Conservation (phyloP, 2,888 invertebrate genomes). For the Psylliodes chrysocephalus region DNA sequence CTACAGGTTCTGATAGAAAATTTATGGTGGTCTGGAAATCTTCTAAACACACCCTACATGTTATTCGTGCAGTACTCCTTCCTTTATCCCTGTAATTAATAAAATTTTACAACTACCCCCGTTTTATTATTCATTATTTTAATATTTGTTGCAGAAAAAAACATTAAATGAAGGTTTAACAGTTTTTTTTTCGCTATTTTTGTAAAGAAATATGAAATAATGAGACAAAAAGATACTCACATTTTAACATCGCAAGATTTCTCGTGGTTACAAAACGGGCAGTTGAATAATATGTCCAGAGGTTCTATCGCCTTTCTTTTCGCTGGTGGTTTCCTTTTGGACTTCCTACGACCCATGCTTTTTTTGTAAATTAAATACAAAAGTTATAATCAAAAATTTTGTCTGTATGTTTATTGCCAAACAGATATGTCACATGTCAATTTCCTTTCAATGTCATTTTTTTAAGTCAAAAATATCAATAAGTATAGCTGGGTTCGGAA, state of each 20-base stretch:
- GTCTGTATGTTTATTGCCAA: neutral
- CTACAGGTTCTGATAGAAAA: slow-evolving; percentile 95
- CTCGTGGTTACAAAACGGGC: slow-evolving; percentile 99
- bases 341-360: slow-evolving; percentile 98
- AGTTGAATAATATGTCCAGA: slow-evolving; percentile 95
- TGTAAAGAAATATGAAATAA: too few relatives aligned
- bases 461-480: too few relatives aligned
- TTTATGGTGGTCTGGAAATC: slow-evolving; percentile 97
- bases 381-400: neutral
- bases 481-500: too few relatives aligned
- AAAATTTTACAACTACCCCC: slow-evolving; percentile 2
- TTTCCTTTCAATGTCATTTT: neutral
- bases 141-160: too few relatives aligned
- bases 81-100: slow-evolving; percentile 88
- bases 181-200: too few relatives aligned
- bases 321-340: slow-evolving; percentile 96
- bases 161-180: too few relatives aligned
- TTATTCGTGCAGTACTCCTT: slow-evolving; percentile 92
- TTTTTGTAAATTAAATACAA: slow-evolving; percentile 5
- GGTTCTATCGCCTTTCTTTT: slow-evolving; percentile 93
- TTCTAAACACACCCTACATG: slow-evolving; percentile 94
- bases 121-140: too few relatives aligned
- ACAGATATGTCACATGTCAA: slow-evolving; percentile 2
- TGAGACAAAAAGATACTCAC: slow-evolving; percentile 75
- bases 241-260: slow-evolving; percentile 99